Evolutionary conservation across 1,140 invertebrate species (phyloP), one percentile per base, ranked within the genome.

Genomic region (Lethocerus indicus): DNA sequence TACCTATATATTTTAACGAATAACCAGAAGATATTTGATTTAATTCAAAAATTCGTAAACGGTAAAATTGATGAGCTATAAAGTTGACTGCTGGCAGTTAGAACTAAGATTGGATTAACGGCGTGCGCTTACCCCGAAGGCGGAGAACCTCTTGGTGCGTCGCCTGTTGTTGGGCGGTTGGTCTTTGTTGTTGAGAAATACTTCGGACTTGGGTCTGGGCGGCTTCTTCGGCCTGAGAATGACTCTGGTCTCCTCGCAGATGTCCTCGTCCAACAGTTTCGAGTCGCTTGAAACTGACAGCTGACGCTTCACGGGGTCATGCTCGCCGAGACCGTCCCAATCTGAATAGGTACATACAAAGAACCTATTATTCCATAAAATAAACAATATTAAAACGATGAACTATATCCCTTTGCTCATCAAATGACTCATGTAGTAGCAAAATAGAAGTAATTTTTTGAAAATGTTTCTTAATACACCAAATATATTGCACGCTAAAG

Each of bases 111-210:
- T n/a, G n/a, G n/a, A n/a, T n/a, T n/a, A n/a, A n/a, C n/a, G n/a
- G n/a, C n/a, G n/a, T n/a, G n/a, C n/a, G n/a, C 79, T 80, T 69
- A 90, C 87, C 71, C 86, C 86, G 70, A 90, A 91, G 59, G 87
- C 86, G 59, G 85, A 89, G 71, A 85, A 89, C 66, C 86, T 72
- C 71, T 89, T 89, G 55, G 81, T 84, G 66, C 82, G 72, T 67
- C 78, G 70, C 58, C 51, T 54, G 28, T 54, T 71, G 71, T 61
- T 72, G 72, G 54, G 67, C 66, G 58, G 78, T 70, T 53, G 72
- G 62, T 67, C 66, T 52, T 70, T 68, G 57, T 79, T 79, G 58
- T 79, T 79, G 37, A 90, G 73, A 62, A 87, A 84, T 18, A 86
- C 83, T 68, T 90, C 86, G 2, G 84, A 88, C 65, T 88, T 90